phyloP scores from a whole-genome alignment of 2,888 invertebrate species.

The Gymnoscelis rufifasciata region DNA sequence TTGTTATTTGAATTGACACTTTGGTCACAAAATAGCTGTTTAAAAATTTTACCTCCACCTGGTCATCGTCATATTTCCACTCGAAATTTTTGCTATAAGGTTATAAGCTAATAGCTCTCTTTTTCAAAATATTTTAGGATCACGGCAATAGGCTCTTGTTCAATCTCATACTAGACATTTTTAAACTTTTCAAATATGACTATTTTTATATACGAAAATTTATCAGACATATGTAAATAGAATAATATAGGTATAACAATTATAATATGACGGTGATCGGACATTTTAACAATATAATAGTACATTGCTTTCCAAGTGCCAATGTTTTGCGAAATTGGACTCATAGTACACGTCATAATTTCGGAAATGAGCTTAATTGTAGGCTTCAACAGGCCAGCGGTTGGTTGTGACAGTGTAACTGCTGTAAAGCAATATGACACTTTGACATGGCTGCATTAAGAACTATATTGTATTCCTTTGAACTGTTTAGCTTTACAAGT shows the following conservation, averaged over 20 bases:
- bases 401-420: slow-evolving; percentile 58
- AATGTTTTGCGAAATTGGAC: slow-evolving; percentile 39
- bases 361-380: slow-evolving; percentile 54
- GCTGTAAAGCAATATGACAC: slow-evolving; percentile 48
- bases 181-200: not conserved
- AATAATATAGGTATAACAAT: not conserved
- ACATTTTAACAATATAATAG: slow-evolving; percentile 14
- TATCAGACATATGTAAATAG: not conserved
- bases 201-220: slow-evolving; percentile 12
- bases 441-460: slow-evolving; percentile 32
- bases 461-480: slow-evolving; percentile 36
- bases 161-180: not conserved
- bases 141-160: not conserved
- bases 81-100: not conserved
- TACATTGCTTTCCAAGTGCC: slow-evolving; percentile 36
- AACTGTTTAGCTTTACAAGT: slow-evolving; percentile 31
- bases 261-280: slow-evolving; percentile 8
- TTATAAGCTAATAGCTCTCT: not conserved
- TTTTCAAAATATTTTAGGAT: not conserved
- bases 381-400: slow-evolving; percentile 48
- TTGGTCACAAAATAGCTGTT: slow-evolving; percentile 33
- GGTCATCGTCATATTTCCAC: slow-evolving; percentile 5
- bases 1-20: slow-evolving; percentile 18
- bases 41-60: not conserved
- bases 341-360: slow-evolving; percentile 27